Evolutionary conservation across 1,140 invertebrate genomes (phyloP), one percentile per base, ranked within the genome.

Genomic region (Tyrophagus putrescentiae): DNA sequence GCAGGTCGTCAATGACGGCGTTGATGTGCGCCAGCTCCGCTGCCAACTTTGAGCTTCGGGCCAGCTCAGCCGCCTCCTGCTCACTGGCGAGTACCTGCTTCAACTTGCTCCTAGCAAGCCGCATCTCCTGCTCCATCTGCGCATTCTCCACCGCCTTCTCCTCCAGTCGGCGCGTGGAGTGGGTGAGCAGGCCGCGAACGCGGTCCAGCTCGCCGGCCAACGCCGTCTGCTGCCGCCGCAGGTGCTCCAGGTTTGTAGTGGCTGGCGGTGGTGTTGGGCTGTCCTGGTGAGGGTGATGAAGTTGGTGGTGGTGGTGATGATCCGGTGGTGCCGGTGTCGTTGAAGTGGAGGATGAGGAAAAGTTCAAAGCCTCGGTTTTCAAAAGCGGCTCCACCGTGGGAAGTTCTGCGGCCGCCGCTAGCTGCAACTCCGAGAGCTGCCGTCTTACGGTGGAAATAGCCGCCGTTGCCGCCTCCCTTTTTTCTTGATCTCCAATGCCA

Each of bases 101-200:
- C 27, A 90, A 75, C 71, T 89, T 89, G 65, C 87, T 85, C 6
- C 86, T 77, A 25, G 92, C 71, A 21, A 89, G 78, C 25, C 88
- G 78, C 61, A 92, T 73, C 69, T 92, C 87, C 65, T 89, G 84
- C 71, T 93, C 89, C 32, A 91, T 70, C 7, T 84, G 79, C 9
- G 84, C 84, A 71, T 90, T 91, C 62, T 89, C 87, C 1, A 85
- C 84, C 16, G 88, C 85, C 0, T 85, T 89, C 69, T 88, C 86
- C 71, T 93, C 88, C 60, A 93, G 72, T 80, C 87, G 84, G 81
- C 88, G 89, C 66, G 87, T 89, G 75, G 89, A 88, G 71, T 87
- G 82, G 62, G 87, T 86, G 62, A 93, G 73, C 70, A 89, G 80
- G 45, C 84, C 79, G 67, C 87, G 81, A 34, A 91, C 85, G 57